Conservation (phyloP, 2,113 vertebrate species). For the Syngnathus typhle region DNA sequence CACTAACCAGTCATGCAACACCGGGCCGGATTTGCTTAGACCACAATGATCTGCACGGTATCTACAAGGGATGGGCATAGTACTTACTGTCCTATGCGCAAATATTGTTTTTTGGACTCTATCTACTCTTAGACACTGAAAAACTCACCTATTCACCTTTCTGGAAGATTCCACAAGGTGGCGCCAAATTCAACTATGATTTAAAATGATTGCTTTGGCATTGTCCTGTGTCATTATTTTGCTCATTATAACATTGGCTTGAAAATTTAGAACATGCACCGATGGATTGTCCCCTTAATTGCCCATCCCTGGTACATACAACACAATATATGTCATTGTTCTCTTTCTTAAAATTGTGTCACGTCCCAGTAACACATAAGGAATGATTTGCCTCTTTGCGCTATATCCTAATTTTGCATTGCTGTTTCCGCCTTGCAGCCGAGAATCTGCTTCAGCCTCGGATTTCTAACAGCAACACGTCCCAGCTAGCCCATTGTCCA, state of each 20-base stretch:
- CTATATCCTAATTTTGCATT: conserved; percentile 25
- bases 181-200: neutral
- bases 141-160: neutral
- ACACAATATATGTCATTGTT: neutral
- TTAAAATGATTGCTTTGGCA: neutral
- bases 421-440: conserved; percentile 26
- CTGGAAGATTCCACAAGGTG: neutral
- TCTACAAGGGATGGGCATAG: neutral
- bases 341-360: neutral
- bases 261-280: too few species aligned
- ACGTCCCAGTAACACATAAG: neutral
- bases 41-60: conserved; percentile 12
- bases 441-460: conserved; percentile 33
- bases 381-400: conserved; percentile 16
- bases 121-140: neutral
- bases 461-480: conserved; percentile 32
- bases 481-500: conserved; percentile 12
- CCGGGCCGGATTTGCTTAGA: conserved; percentile 16
- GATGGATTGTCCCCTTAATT: neutral
- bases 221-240: neutral
- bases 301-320: neutral
- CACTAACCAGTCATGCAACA: conserved; percentile 28
- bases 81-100: neutral
- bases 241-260: too few species aligned
- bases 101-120: too few species aligned